Base-by-base conservation (phyloP, 2,888 invertebrate species). In the Eremobia ochroleuca region DNA sequence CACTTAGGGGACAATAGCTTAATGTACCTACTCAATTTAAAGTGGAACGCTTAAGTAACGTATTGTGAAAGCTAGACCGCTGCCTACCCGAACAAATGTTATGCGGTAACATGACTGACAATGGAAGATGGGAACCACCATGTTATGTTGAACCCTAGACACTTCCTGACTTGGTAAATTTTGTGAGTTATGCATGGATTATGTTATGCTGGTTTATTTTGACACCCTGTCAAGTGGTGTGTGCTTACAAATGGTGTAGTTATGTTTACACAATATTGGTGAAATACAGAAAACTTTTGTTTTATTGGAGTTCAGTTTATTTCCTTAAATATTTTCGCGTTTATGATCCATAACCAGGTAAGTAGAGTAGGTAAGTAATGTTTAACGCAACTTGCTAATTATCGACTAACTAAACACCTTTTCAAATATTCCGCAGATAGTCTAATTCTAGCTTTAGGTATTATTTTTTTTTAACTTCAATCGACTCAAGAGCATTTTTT, bases 41-140 rank as follows among this genome's bases (percentile, higher is more conserved):
- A 91, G 81, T 87, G 65, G 88, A 86, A 87, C 88, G 75, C 82
- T 90, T 88, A 89, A 88, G 87, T 85, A 83, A 88, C 65, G 46
- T 34, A 76, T 90, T 90, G 87, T 81, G 86, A 88, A 90, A 91
- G 87, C 79, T 82, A 83, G 72, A 74, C 43, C 65, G 61, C 79
- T 85, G 81, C 79, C 83, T 81, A 82, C 80, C 80, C 65, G 82
- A 81, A 82, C 86, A 82, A 85, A 87, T 86, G 84, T 81, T 43
- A 69, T 87, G 83, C 85, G 71, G 83, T 85, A 85, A 87, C 87
- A 86, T 88, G 84, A 83, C 70, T 80, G 73, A 88, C 87, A 90
- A 79, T 85, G 28, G 82, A 79, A 79, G 79, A 88, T 79, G 73
- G 28, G 28, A 49, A 37, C 28, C 6, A 66, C 87, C 85, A 85